Evolutionary conservation across 2,888 invertebrate genomes (phyloP), one percentile per base, ranked within the genome.

Genomic region (Amiota communis): DNA sequence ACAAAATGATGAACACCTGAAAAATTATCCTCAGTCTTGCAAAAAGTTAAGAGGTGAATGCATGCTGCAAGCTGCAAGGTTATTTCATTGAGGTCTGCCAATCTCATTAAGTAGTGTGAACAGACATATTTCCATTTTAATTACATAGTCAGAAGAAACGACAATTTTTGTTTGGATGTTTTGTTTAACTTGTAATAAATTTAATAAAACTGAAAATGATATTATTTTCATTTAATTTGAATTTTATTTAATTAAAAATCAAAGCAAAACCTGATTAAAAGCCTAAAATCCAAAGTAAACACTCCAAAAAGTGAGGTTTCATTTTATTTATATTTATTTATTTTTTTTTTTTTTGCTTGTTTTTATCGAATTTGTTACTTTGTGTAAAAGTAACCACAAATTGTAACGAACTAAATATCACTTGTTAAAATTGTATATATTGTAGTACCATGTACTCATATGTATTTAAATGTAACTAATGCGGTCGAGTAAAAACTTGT

Each of bases 391-490:
- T 68, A 77, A 83, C 83, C 83, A 72, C 83, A 83, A 72, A 78
- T 78, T 82, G 83, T 85, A 83, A 85, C 83, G 83, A 83, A 83
- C 85, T 83, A 82, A 83, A 83, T 85, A 85, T 78, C 85, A 83
- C 79, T 77, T 78, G 81, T 63, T 46, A 23, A 59, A 36, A 57
- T 57, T n/a, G n/a, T 1, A 13, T 57, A 57, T 20, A 57, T 57
- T 57, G 57, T 1, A 59, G 23, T 20, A 20, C 20, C 74, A 12
- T 17, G 56, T 72, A 56, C 72, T 23, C 49, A 61, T 46, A 23
- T n/a, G 75, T 67, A 74, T 78, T 78, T 78, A 17, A 65, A 78
- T 80, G 81, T 83, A 71, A 78, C 59, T 59, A 59, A 59, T 59
- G 59, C 20, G 59, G 59, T 59, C 17, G 9, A 20, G 65, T n/a